Base-by-base conservation (phyloP, 2,113 vertebrate genomes). In the Nerophis ophidion region DNA sequence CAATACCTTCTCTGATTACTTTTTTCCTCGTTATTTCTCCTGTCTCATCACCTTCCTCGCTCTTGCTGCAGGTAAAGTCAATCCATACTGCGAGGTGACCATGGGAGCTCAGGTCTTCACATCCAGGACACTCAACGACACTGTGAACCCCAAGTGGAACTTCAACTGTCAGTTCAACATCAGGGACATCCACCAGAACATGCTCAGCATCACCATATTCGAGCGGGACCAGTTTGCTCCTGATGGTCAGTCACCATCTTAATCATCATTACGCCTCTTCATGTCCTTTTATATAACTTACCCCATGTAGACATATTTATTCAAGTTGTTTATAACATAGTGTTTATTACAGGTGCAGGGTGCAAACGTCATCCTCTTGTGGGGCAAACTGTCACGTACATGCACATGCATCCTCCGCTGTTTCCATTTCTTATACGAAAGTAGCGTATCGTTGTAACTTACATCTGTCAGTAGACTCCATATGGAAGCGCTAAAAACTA, bases 141-240 rank as follows among this genome's bases (percentile, higher is more conserved):
- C 96, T 0, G 70, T 94, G 49, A 95, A 92, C 76, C 96, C 97
- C 55, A 99, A 96, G 75, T 99, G 97, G 97, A 97, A 93, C 68
- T 98, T 97, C 73, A 98, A 94, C 82, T 99, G 97, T 83, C 96
- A 98, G 88, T 99, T 99, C 84, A 92, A 97, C 80, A 91, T 99
- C 70, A 93, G 89, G 82, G 96, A 99, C 47, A 80, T 99, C 1
- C 91, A 97, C 75, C 96, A 98, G 77, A 96, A 99, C 35, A 95
- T 99, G 58, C 89, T 99, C 14, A 95, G 92, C 64, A 94, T 99
- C 83, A 94, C 95, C 60, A 87, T 99, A 86, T 94, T 91, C 57
- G 95, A 97, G 82, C 89, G 90, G 64, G 93, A 96, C 76, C 96
- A 92, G 73, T 98, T 99, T 78, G 92, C 93, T 16, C 97, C 97